Conservation (phyloP, 2,797 vertebrate genomes). For the Centropyge bicolor region DNA sequence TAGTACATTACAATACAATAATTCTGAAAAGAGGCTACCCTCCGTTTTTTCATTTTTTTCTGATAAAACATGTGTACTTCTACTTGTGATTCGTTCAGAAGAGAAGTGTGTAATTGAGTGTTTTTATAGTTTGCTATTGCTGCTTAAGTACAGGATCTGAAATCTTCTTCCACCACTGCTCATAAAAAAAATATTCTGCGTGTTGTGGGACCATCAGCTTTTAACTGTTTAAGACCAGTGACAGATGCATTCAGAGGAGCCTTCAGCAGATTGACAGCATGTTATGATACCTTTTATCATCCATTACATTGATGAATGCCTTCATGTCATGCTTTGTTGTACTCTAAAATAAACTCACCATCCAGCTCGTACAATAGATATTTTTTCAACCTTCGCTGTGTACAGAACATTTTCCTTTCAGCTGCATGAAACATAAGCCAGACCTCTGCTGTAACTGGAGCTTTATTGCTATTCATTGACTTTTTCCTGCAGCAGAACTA, state of each 20-base stretch:
- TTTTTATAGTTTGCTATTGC: background rate
- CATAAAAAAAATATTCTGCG: background rate
- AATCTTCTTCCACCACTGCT: background rate
- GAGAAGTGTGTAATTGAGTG: too few species aligned
- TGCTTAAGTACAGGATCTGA: background rate
- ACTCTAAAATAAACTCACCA: constrained; percentile 20
- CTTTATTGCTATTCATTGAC: constrained; percentile 36
- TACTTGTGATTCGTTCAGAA: background rate
- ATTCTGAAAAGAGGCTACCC: too few species aligned
- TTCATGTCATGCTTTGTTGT: background rate
- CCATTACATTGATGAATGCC: background rate
- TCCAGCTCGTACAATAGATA: background rate
- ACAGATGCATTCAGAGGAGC: constrained; percentile 4
- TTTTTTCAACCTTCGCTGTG: background rate
- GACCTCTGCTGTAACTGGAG: constrained; percentile 35
- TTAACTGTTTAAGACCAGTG: background rate
- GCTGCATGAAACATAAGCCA: constrained; percentile 9
- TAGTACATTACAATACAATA: too few species aligned
- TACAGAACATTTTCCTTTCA: constrained; percentile 6
- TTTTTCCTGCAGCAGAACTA: constrained; percentile 19
- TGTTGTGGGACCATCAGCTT: background rate
- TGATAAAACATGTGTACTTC: background rate
- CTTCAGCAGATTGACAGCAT: background rate
- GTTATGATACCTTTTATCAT: background rate
- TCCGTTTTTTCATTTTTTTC: background rate